Evolutionary conservation across 2,113 vertebrate species (phyloP), one percentile per base, ranked within the genome.

Genomic region (Epinephelus lanceolatus): DNA sequence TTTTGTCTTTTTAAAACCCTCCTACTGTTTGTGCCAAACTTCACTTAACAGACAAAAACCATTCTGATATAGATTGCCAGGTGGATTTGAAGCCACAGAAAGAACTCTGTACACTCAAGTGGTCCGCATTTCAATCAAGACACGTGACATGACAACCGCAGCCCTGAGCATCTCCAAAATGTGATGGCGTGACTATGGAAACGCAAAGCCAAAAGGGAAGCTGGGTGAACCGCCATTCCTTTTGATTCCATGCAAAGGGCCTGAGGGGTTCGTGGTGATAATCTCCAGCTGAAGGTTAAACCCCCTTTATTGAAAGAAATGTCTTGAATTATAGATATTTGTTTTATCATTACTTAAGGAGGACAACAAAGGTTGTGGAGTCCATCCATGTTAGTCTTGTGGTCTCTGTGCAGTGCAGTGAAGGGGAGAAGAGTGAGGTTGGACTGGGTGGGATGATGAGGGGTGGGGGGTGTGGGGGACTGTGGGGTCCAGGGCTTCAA

Each of bases 351-450:
- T 67, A 78, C 33, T 86, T 80, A 79, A 79, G 37, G 78, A 69
- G 78, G 71, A 84, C 10, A 66, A 66, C 81, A 70, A 49, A 71
- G 69, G 62, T 66, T 68, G 71, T 65, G 63, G 80, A 81, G 81
- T 91, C 85, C 90, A 84, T 92, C 86, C 82, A n/a, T 90, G 90
- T 93, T 88, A 85, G 82, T 87, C 84, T 91, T 80, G 85, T 87
- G 89, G 92, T 86, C 88, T 93, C 80, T 82, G 89, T 75, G 81
- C 78, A 86, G 84, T 57, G 69, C 37, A 53, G 37, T 61, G 81
- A 67, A 53, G 78, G 19, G 69, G 40, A 63, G 71, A 19, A 30
- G 76, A 47, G 49, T 37, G 70, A 77, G 63, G 84, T 63, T 55
- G 84, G 71, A 78, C 23, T 21, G 67, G 73, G 70, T 78, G 68